These are phyloP conservation scores for Lasioglossum vierecki DNA, from an alignment of 2,888 invertebrate species.

Conservation along the genomic window DNA sequence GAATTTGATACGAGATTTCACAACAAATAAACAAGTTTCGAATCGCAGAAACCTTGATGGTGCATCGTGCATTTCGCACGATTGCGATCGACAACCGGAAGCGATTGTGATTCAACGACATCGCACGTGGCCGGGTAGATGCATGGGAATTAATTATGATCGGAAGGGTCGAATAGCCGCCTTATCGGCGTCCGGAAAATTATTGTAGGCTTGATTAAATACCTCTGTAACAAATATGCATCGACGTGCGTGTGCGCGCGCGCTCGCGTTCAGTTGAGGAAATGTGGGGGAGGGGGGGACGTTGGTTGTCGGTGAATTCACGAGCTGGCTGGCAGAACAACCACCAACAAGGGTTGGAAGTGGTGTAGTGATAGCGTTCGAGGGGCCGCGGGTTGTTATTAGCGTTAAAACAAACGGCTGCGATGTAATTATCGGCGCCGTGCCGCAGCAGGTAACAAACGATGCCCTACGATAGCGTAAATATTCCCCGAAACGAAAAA, in stretches of 20 bases:
- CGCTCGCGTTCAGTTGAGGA: background rate
- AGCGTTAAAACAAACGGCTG: slow-evolving; percentile 76
- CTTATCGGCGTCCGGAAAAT: slow-evolving; percentile 64
- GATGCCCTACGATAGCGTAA: slow-evolving; percentile 67
- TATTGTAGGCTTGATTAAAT: slow-evolving; percentile 71
- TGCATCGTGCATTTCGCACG: background rate
- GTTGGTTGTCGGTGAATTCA: background rate
- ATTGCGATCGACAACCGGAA: background rate
- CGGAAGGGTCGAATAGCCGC: slow-evolving; percentile 50
- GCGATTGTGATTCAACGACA: slow-evolving; percentile 10
- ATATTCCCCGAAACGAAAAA: slow-evolving; percentile 70
- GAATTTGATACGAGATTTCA: background rate
- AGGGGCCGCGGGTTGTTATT: slow-evolving; percentile 72
- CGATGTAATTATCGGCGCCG: slow-evolving; percentile 77
- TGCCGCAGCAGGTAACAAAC: slow-evolving; percentile 66
- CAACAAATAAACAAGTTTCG: background rate
- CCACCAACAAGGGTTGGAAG: slow-evolving; percentile 10
- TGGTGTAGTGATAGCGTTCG: slow-evolving; percentile 33
- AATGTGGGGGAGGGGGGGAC: background rate
- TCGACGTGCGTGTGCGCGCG: slow-evolving; percentile 4
- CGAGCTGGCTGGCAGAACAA: slow-evolving; percentile 22
- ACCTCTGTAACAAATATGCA: slow-evolving; percentile 62
- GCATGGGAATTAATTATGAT: slow-evolving; percentile 68
- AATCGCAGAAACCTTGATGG: background rate
- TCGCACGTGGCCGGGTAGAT: slow-evolving; percentile 21